Evolutionary conservation across 2,797 vertebrate species (phyloP).

Genomic region (Iguana delicatissima): DNA sequence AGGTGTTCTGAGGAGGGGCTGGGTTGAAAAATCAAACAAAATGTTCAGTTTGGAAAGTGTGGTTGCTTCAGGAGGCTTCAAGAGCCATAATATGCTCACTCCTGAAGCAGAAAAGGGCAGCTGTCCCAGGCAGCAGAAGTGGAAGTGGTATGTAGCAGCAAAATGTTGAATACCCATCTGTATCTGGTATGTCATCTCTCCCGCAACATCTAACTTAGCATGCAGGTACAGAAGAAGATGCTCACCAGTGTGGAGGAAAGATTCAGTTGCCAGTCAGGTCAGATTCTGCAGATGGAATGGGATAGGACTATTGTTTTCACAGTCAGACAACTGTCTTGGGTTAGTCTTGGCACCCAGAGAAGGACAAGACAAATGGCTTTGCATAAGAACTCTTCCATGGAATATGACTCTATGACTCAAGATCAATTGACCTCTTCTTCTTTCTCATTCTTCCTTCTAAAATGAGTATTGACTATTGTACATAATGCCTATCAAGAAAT

Average conservation of each 20-base stretch:
- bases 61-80: too few relatives aligned
- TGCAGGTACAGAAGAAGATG: background rate
- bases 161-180: too few relatives aligned
- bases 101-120: too few relatives aligned
- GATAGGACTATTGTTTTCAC: background rate
- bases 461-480: conserved; percentile 33
- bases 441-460: background rate
- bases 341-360: conserved; percentile 31
- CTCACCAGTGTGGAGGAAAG: background rate
- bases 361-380: background rate
- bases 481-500: background rate
- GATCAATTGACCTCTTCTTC: background rate
- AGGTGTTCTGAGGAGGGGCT: too few relatives aligned
- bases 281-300: background rate
- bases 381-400: background rate
- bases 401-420: background rate
- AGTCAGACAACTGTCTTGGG: background rate
- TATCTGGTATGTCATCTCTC: too few relatives aligned
- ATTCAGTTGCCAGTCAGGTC: background rate
- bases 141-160: too few relatives aligned
- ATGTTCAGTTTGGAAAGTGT: too few relatives aligned
- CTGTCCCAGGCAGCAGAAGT: too few relatives aligned
- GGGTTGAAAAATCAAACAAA: too few relatives aligned
- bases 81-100: too few relatives aligned
- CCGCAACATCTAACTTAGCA: too few relatives aligned